Evolutionary conservation across 2,113 vertebrate genomes (phyloP).

Genomic region (Propithecus coquereli): DNA sequence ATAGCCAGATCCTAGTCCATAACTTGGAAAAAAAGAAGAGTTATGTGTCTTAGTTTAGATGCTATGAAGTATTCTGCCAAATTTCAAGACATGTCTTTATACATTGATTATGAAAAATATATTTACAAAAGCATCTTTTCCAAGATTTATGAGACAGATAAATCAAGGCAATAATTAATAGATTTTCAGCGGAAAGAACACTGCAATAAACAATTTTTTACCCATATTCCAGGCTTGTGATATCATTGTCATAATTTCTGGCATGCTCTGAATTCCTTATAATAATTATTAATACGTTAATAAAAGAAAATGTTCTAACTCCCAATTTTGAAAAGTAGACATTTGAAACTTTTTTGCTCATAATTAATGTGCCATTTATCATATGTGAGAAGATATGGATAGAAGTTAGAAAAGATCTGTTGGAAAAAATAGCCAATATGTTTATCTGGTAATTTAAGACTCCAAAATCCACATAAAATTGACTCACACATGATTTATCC

Average conservation of each 20-base stretch:
- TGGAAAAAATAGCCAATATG: background rate
- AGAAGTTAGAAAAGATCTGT: background rate
- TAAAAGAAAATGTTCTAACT: background rate
- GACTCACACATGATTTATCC: background rate
- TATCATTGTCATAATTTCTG: constrained; percentile 16
- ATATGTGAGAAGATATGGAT: background rate
- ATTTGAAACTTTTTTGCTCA: background rate
- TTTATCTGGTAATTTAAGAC: background rate
- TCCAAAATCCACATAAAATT: background rate
- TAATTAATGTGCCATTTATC: background rate
- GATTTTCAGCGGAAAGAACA: background rate
- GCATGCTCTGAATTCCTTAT: background rate
- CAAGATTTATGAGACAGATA: constrained; percentile 35
- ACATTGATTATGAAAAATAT: constrained; percentile 67
- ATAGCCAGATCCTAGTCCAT: background rate
- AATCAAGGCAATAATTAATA: background rate
- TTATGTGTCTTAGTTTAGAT: background rate
- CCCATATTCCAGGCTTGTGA: background rate
- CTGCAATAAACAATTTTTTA: background rate
- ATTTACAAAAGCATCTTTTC: constrained; percentile 54
- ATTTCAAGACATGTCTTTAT: constrained; percentile 53
- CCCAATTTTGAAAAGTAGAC: background rate
- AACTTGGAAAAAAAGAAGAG: constrained; percentile 19
- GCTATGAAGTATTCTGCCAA: constrained; percentile 16
- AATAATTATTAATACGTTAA: background rate